Evolutionary conservation across 2,797 vertebrate species (phyloP).

Genomic region (Lacerta bilineata): DNA sequence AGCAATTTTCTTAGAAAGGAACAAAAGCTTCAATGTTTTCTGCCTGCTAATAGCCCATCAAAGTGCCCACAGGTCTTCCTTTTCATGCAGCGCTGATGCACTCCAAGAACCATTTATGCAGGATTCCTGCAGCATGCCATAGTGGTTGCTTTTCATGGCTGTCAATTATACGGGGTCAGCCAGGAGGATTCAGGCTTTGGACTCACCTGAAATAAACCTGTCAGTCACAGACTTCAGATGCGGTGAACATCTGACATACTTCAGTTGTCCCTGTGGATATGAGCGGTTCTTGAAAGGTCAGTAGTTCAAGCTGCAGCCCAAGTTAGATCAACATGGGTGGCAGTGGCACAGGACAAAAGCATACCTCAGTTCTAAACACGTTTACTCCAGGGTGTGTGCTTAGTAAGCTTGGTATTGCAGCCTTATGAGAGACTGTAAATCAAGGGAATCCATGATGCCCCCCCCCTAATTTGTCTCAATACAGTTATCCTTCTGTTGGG

Average conservation of each 20-base stretch:
- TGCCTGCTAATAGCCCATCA: not conserved
- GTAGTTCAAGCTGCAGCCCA: not conserved
- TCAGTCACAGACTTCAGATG: not conserved
- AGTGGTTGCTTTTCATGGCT: not conserved
- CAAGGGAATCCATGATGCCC: not conserved
- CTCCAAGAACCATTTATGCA: conserved; percentile 1
- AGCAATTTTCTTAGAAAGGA: not conserved
- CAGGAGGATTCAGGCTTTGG: not conserved
- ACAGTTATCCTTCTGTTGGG: not conserved
- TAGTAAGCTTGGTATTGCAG: not conserved
- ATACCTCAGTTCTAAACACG: not conserved
- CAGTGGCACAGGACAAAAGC: not conserved
- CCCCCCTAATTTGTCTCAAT: not conserved
- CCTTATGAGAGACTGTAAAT: not conserved
- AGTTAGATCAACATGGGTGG: not conserved
- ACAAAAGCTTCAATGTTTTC: not conserved
- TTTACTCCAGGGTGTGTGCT: not conserved
- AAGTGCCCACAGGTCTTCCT: not conserved
- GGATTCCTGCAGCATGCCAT: not conserved
- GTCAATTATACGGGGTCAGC: not conserved
- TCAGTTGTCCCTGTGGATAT: not conserved
- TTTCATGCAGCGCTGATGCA: not conserved
- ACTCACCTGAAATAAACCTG: conserved; percentile 11
- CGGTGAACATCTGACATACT: not conserved
- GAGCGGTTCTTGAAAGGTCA: not conserved